Conservation (phyloP, 2,797 vertebrate genomes). For the Chromis chromis region DNA sequence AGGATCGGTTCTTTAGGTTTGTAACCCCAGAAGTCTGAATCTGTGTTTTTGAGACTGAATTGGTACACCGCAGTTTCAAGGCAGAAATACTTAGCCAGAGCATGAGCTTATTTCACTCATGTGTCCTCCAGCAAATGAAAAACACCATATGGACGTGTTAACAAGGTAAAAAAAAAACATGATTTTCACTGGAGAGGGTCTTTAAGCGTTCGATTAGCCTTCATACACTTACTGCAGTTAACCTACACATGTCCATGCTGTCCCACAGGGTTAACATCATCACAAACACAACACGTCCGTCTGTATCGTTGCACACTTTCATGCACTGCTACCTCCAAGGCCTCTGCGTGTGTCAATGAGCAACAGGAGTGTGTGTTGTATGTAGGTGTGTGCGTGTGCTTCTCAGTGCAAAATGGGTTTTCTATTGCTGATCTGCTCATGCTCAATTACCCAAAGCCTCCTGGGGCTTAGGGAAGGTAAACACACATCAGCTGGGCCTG, state of each 20-base stretch:
- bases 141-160: too few relatives aligned
- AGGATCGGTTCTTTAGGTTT: too few relatives aligned
- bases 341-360: constrained; percentile 40
- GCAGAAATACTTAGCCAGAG: too few relatives aligned
- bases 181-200: too few relatives aligned
- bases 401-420: constrained; percentile 76
- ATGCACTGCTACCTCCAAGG: constrained; percentile 24
- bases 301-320: neutral
- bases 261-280: constrained; percentile 16
- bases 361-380: constrained; percentile 33
- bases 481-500: constrained; percentile 85
- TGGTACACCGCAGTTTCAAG: too few relatives aligned
- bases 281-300: constrained; percentile 3
- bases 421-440: constrained; percentile 85
- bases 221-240: constrained; percentile 1
- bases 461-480: constrained; percentile 79
- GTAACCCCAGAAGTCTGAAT: too few relatives aligned
- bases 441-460: constrained; percentile 86
- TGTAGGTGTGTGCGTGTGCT: constrained; percentile 18
- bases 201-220: neutral
- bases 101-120: too few relatives aligned
- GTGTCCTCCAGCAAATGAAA: too few relatives aligned
- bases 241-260: constrained; percentile 2
- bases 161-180: too few relatives aligned
- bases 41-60: too few relatives aligned